Evolutionary conservation across 2,888 invertebrate genomes (phyloP).

Genomic region (Cloeon dipterum): DNA sequence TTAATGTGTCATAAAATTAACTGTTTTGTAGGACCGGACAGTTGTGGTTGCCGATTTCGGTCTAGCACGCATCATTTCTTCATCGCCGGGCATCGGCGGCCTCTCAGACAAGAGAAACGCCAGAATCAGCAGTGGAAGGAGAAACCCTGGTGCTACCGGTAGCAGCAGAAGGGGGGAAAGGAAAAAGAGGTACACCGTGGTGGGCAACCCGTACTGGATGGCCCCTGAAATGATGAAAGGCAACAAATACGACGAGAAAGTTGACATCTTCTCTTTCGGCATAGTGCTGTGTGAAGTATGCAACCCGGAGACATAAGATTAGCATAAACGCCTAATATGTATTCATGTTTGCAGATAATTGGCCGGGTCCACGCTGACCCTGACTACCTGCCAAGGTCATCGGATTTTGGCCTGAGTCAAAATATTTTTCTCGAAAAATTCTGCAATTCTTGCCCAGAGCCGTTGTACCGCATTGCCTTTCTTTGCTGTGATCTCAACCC

Average conservation of each 20-base stretch:
- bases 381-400: constrained; percentile 71
- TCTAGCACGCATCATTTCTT: constrained; percentile 54
- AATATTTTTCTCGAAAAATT: constrained; percentile 66
- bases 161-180: constrained; percentile 38
- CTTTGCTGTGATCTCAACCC: constrained; percentile 78
- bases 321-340: no score
- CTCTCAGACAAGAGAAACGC: constrained; percentile 15
- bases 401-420: constrained; percentile 82
- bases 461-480: constrained; percentile 72
- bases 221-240: constrained; percentile 98
- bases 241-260: constrained; percentile 86
- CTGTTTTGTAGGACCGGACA: constrained; percentile 41
- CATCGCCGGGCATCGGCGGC: constrained; percentile 18
- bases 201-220: constrained; percentile 97
- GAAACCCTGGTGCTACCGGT: constrained; percentile 15
- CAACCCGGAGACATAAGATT: constrained; percentile 3
- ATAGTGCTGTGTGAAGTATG: constrained; percentile 80
- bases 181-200: constrained; percentile 80
- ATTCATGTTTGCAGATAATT: constrained; percentile 71
- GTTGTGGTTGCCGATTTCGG: constrained; percentile 95
- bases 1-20: background rate
- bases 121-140: constrained; percentile 14
- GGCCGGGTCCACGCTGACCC: constrained; percentile 89
- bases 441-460: constrained; percentile 61
- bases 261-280: constrained; percentile 89